Evolutionary conservation across 1,140 invertebrate genomes (phyloP).

Genomic region (Oncopeltus fasciatus): DNA sequence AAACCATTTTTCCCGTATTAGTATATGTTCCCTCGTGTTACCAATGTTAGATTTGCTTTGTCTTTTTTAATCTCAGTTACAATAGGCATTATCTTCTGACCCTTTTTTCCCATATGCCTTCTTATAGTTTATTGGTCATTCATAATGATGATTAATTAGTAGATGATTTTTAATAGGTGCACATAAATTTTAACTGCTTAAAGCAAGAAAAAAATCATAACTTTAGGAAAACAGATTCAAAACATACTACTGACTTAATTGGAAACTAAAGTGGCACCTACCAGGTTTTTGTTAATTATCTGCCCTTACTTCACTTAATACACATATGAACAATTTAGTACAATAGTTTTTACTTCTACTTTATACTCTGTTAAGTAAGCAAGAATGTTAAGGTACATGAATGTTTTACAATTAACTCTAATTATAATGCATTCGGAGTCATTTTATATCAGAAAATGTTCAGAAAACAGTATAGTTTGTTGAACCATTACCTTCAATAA

Average conservation of each 20-base stretch:
- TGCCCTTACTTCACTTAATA: conserved; percentile 6
- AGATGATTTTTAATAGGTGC: conserved; percentile 1
- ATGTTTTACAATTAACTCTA: conserved; percentile 18
- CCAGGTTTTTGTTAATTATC: conserved; percentile 4
- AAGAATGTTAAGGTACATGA: conserved; percentile 17
- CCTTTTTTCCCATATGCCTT: conserved; percentile 3
- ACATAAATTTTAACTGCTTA: not conserved
- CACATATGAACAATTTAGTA: conserved; percentile 11
- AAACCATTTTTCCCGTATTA: not conserved
- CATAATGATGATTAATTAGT: conserved; percentile 7
- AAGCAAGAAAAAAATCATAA: not conserved
- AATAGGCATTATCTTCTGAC: not conserved
- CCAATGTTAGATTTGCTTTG: not conserved
- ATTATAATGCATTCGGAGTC: conserved; percentile 7
- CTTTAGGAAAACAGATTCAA: not conserved
- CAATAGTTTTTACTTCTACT: conserved; percentile 17
- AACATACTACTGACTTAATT: not conserved
- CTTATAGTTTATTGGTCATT: conserved; percentile 6
- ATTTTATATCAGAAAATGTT: conserved; percentile 13
- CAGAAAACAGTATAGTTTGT: not conserved
- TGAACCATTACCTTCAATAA: no score
- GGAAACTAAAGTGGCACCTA: conserved; percentile 4
- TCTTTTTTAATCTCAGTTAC: not conserved
- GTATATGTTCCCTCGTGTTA: not conserved
- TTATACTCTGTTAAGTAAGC: conserved; percentile 17